Evolutionary conservation across 2,888 invertebrate species (phyloP).

Genomic region (Eupithecia dodoneata): DNA sequence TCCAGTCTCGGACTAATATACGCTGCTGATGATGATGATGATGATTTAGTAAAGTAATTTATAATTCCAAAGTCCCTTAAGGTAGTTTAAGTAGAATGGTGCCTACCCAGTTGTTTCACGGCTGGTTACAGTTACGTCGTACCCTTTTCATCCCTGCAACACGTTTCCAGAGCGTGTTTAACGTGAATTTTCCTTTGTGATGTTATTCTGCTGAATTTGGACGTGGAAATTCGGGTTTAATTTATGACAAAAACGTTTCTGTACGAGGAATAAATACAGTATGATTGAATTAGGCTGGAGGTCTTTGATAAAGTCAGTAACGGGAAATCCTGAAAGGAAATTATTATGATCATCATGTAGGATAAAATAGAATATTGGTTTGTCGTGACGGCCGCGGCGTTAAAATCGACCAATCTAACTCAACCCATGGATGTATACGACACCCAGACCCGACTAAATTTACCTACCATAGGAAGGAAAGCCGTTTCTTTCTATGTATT

Average conservation of each 20-base stretch:
- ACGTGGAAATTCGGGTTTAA: not conserved
- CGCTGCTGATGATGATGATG: too few species aligned
- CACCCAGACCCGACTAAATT: not conserved
- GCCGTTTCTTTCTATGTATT: not conserved
- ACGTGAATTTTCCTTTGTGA: slow-evolving; percentile 17
- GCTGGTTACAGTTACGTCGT: slow-evolving; percentile 5
- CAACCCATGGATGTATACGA: not conserved
- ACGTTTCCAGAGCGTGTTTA: slow-evolving; percentile 14
- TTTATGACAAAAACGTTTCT: slow-evolving; percentile 1
- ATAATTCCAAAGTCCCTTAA: slow-evolving; percentile 10
- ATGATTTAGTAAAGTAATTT: not conserved
- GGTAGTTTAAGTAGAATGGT: slow-evolving; percentile 6
- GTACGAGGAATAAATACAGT: not conserved
- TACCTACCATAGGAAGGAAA: not conserved
- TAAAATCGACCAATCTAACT: not conserved
- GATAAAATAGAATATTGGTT: not conserved
- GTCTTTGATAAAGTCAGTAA: not conserved
- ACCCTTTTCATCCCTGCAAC: slow-evolving; percentile 27
- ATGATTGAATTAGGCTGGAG: not conserved
- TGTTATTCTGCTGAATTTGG: not conserved
- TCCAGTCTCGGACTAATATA: too few species aligned
- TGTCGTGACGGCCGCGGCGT: not conserved
- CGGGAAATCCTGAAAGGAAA: not conserved
- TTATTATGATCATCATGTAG: not conserved
- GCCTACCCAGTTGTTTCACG: not conserved